Evolutionary conservation across 2,888 invertebrate species (phyloP).

Genomic region (Escarpia spicata): DNA sequence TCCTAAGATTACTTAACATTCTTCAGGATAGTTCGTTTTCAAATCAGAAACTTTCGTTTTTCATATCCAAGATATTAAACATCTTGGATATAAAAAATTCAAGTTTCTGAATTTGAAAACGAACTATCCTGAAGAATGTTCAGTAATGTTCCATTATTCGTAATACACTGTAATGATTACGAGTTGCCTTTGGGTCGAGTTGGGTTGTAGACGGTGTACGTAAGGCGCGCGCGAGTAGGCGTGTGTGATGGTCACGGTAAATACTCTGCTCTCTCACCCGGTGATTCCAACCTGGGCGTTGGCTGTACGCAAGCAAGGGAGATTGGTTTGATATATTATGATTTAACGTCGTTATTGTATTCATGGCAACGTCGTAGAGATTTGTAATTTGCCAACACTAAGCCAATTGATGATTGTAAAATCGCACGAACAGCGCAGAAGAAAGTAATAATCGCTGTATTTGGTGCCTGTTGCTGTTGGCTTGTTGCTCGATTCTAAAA

Average conservation of each 20-base stretch:
- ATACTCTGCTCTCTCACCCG: neutral
- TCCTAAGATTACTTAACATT: too few species aligned
- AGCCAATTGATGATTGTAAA: neutral
- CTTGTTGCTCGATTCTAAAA: neutral
- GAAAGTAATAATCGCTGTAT: neutral
- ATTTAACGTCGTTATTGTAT: neutral
- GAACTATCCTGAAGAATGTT: too few species aligned
- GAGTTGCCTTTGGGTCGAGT: neutral
- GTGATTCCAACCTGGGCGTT: neutral
- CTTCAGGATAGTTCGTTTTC: too few species aligned
- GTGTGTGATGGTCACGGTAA: neutral
- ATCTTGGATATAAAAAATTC: too few species aligned
- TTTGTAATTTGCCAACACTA: neutral
- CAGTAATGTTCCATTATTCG: too few species aligned
- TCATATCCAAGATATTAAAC: too few species aligned
- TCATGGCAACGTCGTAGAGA: neutral
- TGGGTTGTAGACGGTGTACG: neutral
- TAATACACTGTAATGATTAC: neutral
- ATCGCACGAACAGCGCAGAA: neutral
- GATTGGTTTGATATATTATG: neutral
- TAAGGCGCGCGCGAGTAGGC: neutral
- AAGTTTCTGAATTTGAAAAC: too few species aligned
- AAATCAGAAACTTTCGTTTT: too few species aligned
- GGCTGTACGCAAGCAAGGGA: neutral
- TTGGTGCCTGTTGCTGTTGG: neutral